A percentile compares a stretch with the other conserved stretches of the same genome.
Evolutionary conservation across 2,797 vertebrate genomes (phyloP).

Genomic region (Gymnothorax reevesii): DNA sequence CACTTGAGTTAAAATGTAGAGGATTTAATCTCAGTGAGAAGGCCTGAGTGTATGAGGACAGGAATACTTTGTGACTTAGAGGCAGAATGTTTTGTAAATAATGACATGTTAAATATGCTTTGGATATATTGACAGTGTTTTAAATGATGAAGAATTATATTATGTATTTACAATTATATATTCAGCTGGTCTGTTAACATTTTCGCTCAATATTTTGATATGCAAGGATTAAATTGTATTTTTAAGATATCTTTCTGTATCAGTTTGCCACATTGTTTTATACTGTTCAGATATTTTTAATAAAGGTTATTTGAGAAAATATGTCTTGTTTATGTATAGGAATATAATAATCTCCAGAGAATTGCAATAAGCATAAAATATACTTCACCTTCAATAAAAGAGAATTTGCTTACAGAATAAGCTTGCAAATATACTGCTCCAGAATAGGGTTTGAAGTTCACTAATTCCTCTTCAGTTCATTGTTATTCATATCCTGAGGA

Average conservation of each 20-base stretch:
- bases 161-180: not conserved
- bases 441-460: not conserved
- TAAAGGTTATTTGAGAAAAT: constrained; percentile 42
- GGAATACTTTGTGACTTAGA: not conserved
- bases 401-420: not conserved
- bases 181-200: constrained; percentile 24
- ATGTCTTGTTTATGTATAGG: not conserved
- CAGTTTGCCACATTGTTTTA: constrained; percentile 48
- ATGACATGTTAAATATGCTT: not conserved
- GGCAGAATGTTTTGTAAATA: constrained; percentile 2
- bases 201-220: constrained; percentile 23
- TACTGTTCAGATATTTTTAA: constrained; percentile 50
- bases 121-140: not conserved
- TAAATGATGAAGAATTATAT: constrained; percentile 14
- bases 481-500: not conserved
- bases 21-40: not conserved
- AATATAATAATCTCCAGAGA: not conserved
- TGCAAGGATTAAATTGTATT: constrained; percentile 42
- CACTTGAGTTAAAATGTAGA: not conserved
- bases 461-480: not conserved
- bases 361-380: not conserved
- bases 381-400: not conserved
- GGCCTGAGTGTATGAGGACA: not conserved
- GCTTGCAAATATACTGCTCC: not conserved
- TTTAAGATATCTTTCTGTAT: constrained; percentile 28